Base-by-base conservation (phyloP, 2,888 invertebrate species). In the Spialia ferax region DNA sequence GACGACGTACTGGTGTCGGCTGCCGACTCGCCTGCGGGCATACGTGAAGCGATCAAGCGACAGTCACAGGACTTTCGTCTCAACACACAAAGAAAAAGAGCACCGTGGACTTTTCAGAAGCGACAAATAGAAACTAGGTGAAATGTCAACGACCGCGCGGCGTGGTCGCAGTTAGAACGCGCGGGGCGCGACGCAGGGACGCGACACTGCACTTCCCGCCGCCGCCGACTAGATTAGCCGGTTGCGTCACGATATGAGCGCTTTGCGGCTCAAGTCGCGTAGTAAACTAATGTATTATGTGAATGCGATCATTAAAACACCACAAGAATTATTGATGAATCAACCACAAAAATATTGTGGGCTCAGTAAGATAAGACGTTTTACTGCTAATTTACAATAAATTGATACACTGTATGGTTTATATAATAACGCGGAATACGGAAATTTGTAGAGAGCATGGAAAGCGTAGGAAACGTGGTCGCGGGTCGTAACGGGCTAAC, bases 1-100 rank as follows among this genome's bases (percentile, higher is more conserved):
- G 98, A 98, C 88, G 98, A 97, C 88, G 97, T 97, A 91, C 97
- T 97, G 88, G 98, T 97, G 94, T 98, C 98, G 89, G 97, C 97
- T 94, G 97, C 97, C 89, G 97, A 98, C 95, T 98, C 98, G 94
- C 97, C 97, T 96, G 95, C 80, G 82, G 78, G 79, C 80, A 86
- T 86, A 91, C 85, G 75, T 69, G 69, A 42, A 65, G 72, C 67
- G 86, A 87, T 95, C 83, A 94, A 76, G 71, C 38, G 66, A 77
- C 84, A 55, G 75, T 75, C 76, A 74, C 78, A 75, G 69, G 70
- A 72, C 74, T 80, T 77, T 77, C 72, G 78, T 75, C 75, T 78
- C 70, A 73, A 70, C 76, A 75, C 74, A 70, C 32, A 78, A 80
- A 86, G 81, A 86, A 87, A 87, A 89, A 84, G 85, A 86, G 86